phyloP scores from a whole-genome alignment of 2,797 vertebrate species.

The Acrocephalus scirpaceus region DNA sequence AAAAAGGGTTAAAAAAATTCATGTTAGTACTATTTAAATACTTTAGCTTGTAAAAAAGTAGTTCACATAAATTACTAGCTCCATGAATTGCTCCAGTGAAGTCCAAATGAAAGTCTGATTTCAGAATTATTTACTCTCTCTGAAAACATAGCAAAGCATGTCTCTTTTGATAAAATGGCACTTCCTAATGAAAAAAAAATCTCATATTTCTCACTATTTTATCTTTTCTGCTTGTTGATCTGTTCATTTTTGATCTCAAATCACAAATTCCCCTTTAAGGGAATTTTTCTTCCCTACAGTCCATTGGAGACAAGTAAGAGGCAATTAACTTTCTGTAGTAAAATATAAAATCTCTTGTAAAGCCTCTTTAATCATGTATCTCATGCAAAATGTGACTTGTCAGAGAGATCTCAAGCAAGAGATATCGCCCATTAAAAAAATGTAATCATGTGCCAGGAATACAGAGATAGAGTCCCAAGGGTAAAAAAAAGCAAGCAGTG shows the following conservation, averaged over 20 bases:
- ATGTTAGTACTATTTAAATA: not conserved
- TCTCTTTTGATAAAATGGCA: not conserved
- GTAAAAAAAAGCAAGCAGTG: not conserved
- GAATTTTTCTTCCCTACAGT: not conserved
- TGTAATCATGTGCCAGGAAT: not conserved
- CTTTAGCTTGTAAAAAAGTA: not conserved
- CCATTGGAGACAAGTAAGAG: not conserved
- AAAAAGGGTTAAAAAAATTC: not conserved
- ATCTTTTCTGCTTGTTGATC: not conserved
- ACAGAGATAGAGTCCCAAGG: not conserved
- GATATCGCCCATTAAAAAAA: not conserved
- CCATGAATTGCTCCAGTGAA: not conserved
- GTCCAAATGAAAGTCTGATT: slow-evolving; percentile 3
- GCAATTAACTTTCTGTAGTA: slow-evolving; percentile 16
- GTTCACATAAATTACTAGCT: not conserved
- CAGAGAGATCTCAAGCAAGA: slow-evolving; percentile 9
- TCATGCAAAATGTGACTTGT: slow-evolving; percentile 12
- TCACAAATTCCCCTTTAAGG: not conserved
- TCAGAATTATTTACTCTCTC: not conserved
- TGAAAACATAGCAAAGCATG: not conserved
- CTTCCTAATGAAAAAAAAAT: not conserved
- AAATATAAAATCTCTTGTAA: not conserved
- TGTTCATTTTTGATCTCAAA: slow-evolving; percentile 6
- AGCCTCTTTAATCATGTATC: not conserved
- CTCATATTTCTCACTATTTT: not conserved